Evolutionary conservation across 2,888 invertebrate genomes (phyloP).

Genomic region (Meiosimyza platycephala): DNA sequence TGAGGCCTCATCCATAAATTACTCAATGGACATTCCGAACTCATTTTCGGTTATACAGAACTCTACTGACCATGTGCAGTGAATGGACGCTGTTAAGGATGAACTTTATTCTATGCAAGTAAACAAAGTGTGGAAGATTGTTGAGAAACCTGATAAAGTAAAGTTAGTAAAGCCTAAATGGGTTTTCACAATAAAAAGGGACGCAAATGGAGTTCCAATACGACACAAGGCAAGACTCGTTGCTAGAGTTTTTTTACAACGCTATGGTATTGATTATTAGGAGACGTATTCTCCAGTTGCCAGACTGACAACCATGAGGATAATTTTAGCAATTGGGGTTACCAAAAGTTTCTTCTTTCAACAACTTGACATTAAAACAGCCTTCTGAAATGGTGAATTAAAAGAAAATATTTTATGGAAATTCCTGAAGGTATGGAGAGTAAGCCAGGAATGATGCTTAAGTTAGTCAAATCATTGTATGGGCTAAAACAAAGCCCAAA

Average conservation of each 20-base stretch:
- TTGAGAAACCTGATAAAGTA: neutral
- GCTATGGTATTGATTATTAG: constrained; percentile 37
- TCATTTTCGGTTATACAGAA: neutral
- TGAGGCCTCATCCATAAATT: too few relatives aligned
- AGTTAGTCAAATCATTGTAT: too few relatives aligned
- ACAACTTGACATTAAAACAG: constrained; percentile 24
- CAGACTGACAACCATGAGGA: constrained; percentile 37
- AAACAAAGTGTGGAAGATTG: constrained; percentile 9
- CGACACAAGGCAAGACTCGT: constrained; percentile 35
- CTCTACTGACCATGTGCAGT: constrained; percentile 3
- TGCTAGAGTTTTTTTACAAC: constrained; percentile 38
- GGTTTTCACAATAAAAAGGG: constrained; percentile 34
- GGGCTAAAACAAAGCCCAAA: too few relatives aligned
- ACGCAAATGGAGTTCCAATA: constrained; percentile 27
- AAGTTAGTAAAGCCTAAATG: constrained; percentile 31
- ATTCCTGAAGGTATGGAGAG: too few relatives aligned
- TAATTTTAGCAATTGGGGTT: constrained; percentile 32
- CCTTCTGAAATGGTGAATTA: neutral
- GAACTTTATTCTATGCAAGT: constrained; percentile 20
- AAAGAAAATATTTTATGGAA: neutral
- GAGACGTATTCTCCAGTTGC: constrained; percentile 40
- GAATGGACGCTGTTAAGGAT: constrained; percentile 18
- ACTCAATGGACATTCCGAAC: too few relatives aligned
- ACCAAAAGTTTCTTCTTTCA: constrained; percentile 23
- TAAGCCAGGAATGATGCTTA: neutral